Evolutionary conservation across 2,888 invertebrate species (phyloP), one percentile per base, ranked within the genome.

Genomic region (Ormia ochracea): DNA sequence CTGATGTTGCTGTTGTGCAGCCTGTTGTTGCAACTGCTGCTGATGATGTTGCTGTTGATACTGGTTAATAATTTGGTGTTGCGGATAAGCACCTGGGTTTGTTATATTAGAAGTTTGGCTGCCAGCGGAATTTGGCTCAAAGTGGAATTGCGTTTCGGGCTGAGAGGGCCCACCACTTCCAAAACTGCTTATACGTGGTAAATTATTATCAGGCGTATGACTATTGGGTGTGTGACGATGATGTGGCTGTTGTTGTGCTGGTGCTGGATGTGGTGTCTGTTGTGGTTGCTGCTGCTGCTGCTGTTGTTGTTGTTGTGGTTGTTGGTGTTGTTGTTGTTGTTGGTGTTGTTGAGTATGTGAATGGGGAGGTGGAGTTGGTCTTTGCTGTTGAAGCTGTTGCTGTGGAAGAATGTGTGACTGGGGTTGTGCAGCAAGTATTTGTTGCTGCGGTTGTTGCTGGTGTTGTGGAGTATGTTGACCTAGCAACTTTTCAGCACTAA

Each of bases 111-210:
- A 76, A 48, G 76, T 66, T 66, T 78, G 63, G 41, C 80, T 75
- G 54, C 77, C 81, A 74, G 83, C 82, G 75, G 82, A 79, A 77
- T 80, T 84, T 50, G 86, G 83, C 79, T 88, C 88, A 70, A 88
- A 88, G 81, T 88, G 88, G 82, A 88, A 88, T 81, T 88, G 88
- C 50, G 85, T 85, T 75, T 88, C 89, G 63, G 84, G 83, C 50
- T 80, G 80, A 17, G 76, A 41, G 1, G 80, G 80, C n/a, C 80
- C 78, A 48, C 83, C 82, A 61, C 83, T 81, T 56, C 79, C 81
- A 79, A 89, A 89, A 74, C 84, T 89, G 76, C 88, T 89, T 79
- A 89, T 85, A 28, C 89, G 87, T 61, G 86, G 86, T 81, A 89
- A 77, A 83, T 87, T 88, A 82, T 85, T 80, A 59, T 89, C 87